Evolutionary conservation across 2,797 vertebrate genomes (phyloP).

Genomic region (Cossypha polioptera): DNA sequence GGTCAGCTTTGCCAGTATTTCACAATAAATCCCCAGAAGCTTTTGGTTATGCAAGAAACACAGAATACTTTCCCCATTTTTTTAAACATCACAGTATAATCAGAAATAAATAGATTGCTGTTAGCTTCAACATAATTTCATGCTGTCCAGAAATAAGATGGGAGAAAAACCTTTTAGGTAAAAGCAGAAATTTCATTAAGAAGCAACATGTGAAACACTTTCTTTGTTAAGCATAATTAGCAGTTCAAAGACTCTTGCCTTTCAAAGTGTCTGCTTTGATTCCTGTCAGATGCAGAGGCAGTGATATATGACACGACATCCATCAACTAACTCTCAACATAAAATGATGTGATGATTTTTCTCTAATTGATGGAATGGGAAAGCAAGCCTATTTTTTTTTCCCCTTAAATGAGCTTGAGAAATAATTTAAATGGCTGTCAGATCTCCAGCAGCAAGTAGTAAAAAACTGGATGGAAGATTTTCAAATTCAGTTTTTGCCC

Average conservation of each 20-base stretch:
- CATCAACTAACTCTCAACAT: not conserved
- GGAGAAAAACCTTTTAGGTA: not conserved
- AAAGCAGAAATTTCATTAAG: not conserved
- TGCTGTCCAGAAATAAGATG: not conserved
- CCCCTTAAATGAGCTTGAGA: not conserved
- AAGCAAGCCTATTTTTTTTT: not conserved
- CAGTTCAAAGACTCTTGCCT: conserved; percentile 2
- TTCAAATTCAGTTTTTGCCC: not conserved
- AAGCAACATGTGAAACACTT: conserved; percentile 6
- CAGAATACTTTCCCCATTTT: not conserved
- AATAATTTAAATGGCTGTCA: not conserved
- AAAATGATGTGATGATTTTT: not conserved
- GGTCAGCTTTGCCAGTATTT: not conserved
- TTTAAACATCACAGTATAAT: not conserved
- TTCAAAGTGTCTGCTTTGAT: conserved; percentile 37
- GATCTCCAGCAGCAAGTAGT: not conserved
- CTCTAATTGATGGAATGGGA: not conserved
- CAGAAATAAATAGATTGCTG: not conserved
- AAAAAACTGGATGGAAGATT: not conserved
- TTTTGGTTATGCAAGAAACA: not conserved
- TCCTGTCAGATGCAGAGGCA: not conserved
- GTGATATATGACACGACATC: not conserved
- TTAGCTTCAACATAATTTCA: not conserved
- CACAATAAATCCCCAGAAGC: not conserved
- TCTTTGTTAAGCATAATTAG: conserved; percentile 3